Percentiles rank a stretch among this genome's conserved stretches.
phyloP scores from a whole-genome alignment of 2,797 vertebrate species.

The Sebastiscus albofasciatus region DNA sequence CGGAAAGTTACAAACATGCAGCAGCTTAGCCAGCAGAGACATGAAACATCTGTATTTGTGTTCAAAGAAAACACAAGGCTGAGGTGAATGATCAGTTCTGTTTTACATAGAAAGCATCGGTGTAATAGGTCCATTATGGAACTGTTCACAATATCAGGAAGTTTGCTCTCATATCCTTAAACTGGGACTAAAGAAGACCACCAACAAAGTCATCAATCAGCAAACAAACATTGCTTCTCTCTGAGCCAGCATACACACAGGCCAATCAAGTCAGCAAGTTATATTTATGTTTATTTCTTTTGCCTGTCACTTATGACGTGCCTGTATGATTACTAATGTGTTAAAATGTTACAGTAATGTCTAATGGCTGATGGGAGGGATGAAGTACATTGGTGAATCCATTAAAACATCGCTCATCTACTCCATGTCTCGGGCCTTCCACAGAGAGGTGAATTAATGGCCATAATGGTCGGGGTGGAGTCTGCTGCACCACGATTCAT shows the following conservation, averaged over 20 bases:
- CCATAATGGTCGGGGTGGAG: conserved; percentile 36
- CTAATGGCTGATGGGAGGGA: conserved; percentile 27
- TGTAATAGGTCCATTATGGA: background rate
- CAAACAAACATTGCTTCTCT: background rate
- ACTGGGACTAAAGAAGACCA: background rate
- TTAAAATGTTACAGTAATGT: conserved; percentile 24
- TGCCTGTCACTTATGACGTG: background rate
- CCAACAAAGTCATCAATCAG: background rate
- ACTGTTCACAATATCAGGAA: background rate
- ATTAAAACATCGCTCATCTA: conserved; percentile 41
- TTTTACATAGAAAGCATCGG: background rate
- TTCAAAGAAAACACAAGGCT: background rate
- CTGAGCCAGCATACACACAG: background rate
- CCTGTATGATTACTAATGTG: conserved; percentile 4
- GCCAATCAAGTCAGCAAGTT: background rate
- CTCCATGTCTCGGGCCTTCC: conserved; percentile 11
- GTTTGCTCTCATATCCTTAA: background rate
- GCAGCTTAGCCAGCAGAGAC: background rate
- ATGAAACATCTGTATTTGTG: background rate
- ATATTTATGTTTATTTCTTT: conserved; percentile 11
- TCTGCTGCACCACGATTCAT: conserved; percentile 26
- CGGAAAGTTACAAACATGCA: background rate
- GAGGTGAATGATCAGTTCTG: background rate
- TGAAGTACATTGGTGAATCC: conserved; percentile 19
- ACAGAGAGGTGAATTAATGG: conserved; percentile 30